Evolutionary conservation across 2,113 vertebrate species (phyloP), one percentile per base, ranked within the genome.

Genomic region (Hypocryptadius cinnamomeus): DNA sequence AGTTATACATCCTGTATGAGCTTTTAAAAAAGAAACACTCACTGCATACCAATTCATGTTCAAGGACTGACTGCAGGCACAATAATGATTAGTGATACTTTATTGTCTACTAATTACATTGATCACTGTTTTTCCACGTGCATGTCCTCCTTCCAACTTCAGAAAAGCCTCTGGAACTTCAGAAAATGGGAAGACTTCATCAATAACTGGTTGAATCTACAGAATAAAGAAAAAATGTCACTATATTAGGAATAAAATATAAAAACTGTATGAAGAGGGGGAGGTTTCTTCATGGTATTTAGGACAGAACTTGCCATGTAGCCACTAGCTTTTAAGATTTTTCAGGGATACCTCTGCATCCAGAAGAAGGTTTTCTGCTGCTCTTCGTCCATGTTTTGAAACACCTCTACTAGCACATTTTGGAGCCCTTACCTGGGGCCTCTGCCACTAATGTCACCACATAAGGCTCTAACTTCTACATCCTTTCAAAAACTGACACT

Each of bases 61-160:
- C 45, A 90, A 77, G 57, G 40, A 86, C 24, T 73, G 42, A 79
- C 71, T 74, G 51, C 7, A 2, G 60, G 39, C 70, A 87, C 14
- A 64, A 33, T 47, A 73, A 70, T 22, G 5, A 47, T 59, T 63
- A 44, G 27, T 86, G 23, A 39, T 19, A 84, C 19, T 92, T 95
- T 96, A 95, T 92, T 95, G 87, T 88, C 53, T 92, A 96, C 71
- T 98, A 82, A 95, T 85, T 42, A 99, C 95, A 72, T 97, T 90
- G 48, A 99, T 97, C 24, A 99, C 98, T 0, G 98, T 99, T 97
- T 99, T 99, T 50, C 99, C 99, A 68, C 99, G 97, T 21, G 99
- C 98, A 2, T 99, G 99, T 63, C 99, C 99, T 90, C 97, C 96
- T 97, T 99, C 99, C 94, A 99, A 40, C 95, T 99, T 99, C 94